phyloP scores from a whole-genome alignment of 2,113 vertebrate genomes.

The Columba livia region DNA sequence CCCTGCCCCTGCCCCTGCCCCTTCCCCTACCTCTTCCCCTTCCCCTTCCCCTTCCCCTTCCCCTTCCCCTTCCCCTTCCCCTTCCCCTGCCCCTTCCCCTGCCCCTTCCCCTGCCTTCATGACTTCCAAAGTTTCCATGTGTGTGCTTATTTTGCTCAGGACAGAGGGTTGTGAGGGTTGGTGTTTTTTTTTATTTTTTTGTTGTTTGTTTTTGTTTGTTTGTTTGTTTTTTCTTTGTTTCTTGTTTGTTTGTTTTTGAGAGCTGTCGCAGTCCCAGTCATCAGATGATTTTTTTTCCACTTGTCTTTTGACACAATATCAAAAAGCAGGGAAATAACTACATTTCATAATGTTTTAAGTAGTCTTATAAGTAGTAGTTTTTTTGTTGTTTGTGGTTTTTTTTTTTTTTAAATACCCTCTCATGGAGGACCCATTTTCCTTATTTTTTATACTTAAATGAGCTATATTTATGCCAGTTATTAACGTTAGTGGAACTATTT shows the following conservation, averaged over 20 bases:
- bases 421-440: fast-evolving
- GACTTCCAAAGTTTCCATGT: not conserved
- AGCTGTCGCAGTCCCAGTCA: not conserved
- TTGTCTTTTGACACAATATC: not conserved
- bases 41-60: not conserved
- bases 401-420: not conserved
- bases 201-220: not conserved
- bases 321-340: not conserved
- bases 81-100: too few relatives aligned
- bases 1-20: fast-evolving
- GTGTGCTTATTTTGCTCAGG: not conserved
- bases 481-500: not conserved
- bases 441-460: not conserved
- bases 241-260: not conserved
- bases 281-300: not conserved
- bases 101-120: not conserved
- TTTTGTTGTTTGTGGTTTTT: too few relatives aligned
- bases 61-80: fast-evolving
- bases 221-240: not conserved
- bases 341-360: not conserved
- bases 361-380: too few relatives aligned
- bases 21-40: too few relatives aligned
- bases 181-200: too few relatives aligned
- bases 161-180: not conserved
- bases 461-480: not conserved